Conservation (phyloP, 2,113 vertebrate species). For the Lagenorhynchus albirostris region DNA sequence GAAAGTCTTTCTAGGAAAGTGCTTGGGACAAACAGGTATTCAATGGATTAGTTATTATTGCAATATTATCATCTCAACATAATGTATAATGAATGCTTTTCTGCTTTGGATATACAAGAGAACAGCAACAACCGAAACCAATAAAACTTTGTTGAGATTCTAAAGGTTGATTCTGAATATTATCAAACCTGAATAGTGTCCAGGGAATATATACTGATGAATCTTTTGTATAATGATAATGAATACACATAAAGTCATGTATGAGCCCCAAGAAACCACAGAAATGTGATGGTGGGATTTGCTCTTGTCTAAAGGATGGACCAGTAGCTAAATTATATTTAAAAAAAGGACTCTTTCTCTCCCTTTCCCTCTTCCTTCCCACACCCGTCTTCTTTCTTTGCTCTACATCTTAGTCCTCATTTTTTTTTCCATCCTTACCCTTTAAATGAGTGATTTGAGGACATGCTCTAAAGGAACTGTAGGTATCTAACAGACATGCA, state of each 20-base stretch:
- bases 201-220: neutral
- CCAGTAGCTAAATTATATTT: neutral
- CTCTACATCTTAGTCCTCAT: rapidly evolving
- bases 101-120: neutral
- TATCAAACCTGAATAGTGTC: neutral
- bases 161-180: neutral
- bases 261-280: neutral
- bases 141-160: neutral
- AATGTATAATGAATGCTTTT: neutral
- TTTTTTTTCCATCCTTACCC: neutral
- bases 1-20: neutral
- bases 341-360: rapidly evolving
- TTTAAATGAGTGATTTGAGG: neutral
- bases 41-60: neutral
- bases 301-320: neutral
- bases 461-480: neutral
- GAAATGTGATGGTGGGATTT: neutral
- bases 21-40: neutral
- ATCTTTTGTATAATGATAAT: neutral
- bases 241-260: neutral
- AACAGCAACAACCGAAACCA: neutral
- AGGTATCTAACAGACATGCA: too few relatives aligned
- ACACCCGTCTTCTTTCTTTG: neutral
- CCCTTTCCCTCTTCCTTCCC: neutral
- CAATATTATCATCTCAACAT: neutral